Percentiles rank a stretch among this genome's conserved stretches.
These are phyloP conservation scores for Plebejus melissa DNA, from an alignment of 2,888 invertebrate species.

Conservation along the genomic window DNA sequence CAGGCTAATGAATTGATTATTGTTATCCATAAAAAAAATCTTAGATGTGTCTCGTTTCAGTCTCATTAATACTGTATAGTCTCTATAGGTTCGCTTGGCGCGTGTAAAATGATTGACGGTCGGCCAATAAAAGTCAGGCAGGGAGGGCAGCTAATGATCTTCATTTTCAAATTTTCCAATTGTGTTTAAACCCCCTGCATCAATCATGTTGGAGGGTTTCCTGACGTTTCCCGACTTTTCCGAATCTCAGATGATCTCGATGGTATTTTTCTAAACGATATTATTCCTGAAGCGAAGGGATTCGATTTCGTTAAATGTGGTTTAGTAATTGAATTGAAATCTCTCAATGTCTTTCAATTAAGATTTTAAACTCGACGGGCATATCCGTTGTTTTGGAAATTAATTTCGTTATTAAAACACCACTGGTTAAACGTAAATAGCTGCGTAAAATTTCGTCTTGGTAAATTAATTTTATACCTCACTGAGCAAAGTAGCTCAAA, in stretches of 20 bases:
- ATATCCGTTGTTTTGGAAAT: constrained; percentile 70
- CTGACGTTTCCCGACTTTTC: constrained; percentile 73
- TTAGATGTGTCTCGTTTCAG: not conserved
- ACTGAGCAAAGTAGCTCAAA: not conserved
- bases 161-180: constrained; percentile 69
- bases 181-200: constrained; percentile 75
- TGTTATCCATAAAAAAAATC: not conserved
- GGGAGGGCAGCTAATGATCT: constrained; percentile 70
- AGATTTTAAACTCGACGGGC: constrained; percentile 70
- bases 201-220: constrained; percentile 80
- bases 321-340: constrained; percentile 80
- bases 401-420: constrained; percentile 45
- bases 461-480: not conserved
- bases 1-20: no score
- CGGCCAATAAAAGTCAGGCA: constrained; percentile 48
- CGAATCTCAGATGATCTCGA: constrained; percentile 75
- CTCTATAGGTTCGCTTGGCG: constrained; percentile 4
- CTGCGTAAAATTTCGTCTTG: not conserved
- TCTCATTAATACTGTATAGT: not conserved
- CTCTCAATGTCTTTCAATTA: constrained; percentile 79
- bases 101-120: constrained; percentile 48
- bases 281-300: constrained; percentile 76
- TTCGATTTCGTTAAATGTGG: constrained; percentile 80
- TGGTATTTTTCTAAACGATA: constrained; percentile 79
- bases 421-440: constrained; percentile 16